Percentiles rank a stretch among this genome's conserved stretches.
Evolutionary conservation across 1,140 invertebrate species (phyloP).

Genomic region (Glomeris maerens): DNA sequence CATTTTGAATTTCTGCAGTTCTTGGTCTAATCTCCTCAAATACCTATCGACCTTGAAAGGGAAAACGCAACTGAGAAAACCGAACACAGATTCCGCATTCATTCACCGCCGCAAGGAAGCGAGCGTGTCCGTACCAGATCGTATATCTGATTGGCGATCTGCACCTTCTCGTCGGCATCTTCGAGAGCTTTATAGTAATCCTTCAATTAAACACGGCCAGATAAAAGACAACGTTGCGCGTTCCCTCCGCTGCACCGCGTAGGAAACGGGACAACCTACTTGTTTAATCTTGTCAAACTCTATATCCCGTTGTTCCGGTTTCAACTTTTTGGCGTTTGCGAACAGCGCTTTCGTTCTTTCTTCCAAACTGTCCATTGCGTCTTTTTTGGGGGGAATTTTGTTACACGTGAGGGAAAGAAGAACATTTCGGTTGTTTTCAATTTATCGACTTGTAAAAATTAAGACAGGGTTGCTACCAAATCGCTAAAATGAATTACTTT

Average conservation of each 20-base stretch:
- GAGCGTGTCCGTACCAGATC: constrained; percentile 46
- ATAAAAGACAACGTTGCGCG: background rate
- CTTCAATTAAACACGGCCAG: constrained; percentile 19
- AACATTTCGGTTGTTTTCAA: background rate
- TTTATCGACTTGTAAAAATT: too few relatives aligned
- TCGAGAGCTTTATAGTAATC: constrained; percentile 87
- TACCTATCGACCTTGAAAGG: constrained; percentile 56
- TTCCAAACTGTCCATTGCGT: constrained; percentile 82
- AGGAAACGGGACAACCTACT: constrained; percentile 17
- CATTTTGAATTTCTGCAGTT: constrained; percentile 94
- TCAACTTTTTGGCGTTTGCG: constrained; percentile 64
- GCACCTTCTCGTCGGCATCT: constrained; percentile 74
- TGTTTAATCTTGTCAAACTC: constrained; percentile 72
- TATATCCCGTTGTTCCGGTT: constrained; percentile 58
- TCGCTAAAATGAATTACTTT: too few relatives aligned
- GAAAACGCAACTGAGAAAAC: too few relatives aligned
- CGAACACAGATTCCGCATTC: background rate
- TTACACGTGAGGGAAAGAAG: constrained; percentile 20
- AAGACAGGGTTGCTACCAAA: too few relatives aligned
- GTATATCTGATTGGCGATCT: constrained; percentile 84
- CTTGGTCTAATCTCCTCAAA: constrained; percentile 77
- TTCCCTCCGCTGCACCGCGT: background rate
- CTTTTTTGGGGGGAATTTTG: too few relatives aligned
- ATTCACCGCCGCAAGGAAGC: background rate
- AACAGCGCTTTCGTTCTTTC: constrained; percentile 81